Base-by-base conservation (phyloP, 2,797 vertebrate species). In the Enteromius argenteus region DNA sequence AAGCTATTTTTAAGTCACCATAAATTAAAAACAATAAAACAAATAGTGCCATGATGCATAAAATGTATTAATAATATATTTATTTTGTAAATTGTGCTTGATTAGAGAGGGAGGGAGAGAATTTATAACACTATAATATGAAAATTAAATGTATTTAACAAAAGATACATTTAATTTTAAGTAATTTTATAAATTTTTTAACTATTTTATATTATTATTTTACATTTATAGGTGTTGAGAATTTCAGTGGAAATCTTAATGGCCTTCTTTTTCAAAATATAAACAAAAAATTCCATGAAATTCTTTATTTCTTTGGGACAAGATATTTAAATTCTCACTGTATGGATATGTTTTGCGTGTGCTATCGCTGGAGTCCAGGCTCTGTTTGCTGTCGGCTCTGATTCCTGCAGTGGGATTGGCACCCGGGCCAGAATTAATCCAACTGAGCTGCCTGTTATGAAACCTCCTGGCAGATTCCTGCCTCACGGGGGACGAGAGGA, bases 381-480 rank as follows among this genome's bases (percentile, higher is more conserved):
- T 27, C 75, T 73, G 37, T 58, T 83, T 83, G 67, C 76, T 23
- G 83, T 51, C 39, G 27, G 72, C 49, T 85, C 30, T 74, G 68
- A 66, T 76, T 81, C 83, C 84, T 83, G 87, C 86, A 44, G 69
- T 77, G 87, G 90, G 90, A 86, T 80, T 91, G 90, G 87, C 89
- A 90, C 86, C 75, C 72, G 79, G 67, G 88, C 85, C 49, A 86
- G 89, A 75, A 90, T 91, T 91, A 92, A 92, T 92, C 91, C 90
- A 89, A 88, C 89, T 83, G 88, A 49, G 66, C 90, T 90, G 88
- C 77, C 88, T 89, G 77, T 90, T 95, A 86, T 93, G 89, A 92
- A 95, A 93, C 84, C 81, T 71, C 85, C 91, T 90, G 90, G 85
- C 91, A 86, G 91, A 89, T 91, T 91, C 84, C 13, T 80, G 77